Evolutionary conservation across 2,797 vertebrate species (phyloP), one percentile per base, ranked within the genome.

Genomic region (Gouania willdenowi): DNA sequence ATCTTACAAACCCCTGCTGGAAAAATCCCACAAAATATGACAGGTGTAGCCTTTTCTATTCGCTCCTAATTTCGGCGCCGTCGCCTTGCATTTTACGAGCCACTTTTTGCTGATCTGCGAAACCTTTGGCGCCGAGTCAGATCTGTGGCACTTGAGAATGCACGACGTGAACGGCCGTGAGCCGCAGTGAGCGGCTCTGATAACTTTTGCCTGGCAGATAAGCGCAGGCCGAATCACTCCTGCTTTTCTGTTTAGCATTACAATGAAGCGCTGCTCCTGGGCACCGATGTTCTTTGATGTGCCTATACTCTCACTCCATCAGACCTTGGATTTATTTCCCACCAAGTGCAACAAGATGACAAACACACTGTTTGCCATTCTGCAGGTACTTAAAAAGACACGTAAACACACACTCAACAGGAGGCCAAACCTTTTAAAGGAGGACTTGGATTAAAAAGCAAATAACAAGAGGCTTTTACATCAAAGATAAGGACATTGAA

Each of bases 201-300:
- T 75, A 69, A 66, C 53, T 77, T 76, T 54, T 70, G 67, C 71
- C 79, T 66, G 53, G 59, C 56, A 71, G 75, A 75, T 69, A 77
- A 73, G 75, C 50, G 55, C 51, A 37, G 46, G 56, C 50, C 38
- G 51, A 72, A 52, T 64, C 57, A 15, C 55, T 71, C 54, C 58
- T 23, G 69, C 50, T 58, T 73, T n/a, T 43, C 59, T 59, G 37
- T 64, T 81, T 64, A 62, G 74, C 61, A 74, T 81, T 26, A 58
- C 72, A 75, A 78, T 77, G 67, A 67, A 65, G 48, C 44, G 11
- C 15, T n/a, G 63, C 70, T 77, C 46, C 36, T 29, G 64, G 74
- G 66, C 57, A 60, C 51, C 51, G 40, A 16, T 49, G 71, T 71
- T 74, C 60, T 70, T 65, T 54, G 64, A 60, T 52, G 39, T 66